Evolutionary conservation across 2,797 vertebrate species (phyloP).

Genomic region (Pogoniulus pusillus): DNA sequence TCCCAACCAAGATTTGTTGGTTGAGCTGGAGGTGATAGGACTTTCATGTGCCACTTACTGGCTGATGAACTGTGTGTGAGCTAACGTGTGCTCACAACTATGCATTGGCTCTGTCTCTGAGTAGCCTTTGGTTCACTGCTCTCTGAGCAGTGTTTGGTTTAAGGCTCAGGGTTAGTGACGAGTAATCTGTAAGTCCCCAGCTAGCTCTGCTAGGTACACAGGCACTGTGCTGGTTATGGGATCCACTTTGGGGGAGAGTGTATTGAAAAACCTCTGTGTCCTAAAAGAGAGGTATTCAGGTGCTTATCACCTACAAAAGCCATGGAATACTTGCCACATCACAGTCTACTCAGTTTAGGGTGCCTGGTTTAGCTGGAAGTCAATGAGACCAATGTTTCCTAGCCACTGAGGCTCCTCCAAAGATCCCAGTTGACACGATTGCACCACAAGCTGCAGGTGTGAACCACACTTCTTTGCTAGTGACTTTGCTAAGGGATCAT

Average conservation of each 20-base stretch:
- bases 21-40: neutral
- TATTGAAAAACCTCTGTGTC: neutral
- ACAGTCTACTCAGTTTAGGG: neutral
- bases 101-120: neutral
- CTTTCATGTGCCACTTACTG: neutral
- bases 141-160: neutral
- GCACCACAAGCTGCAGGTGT: accelerated
- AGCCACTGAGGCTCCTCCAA: neutral
- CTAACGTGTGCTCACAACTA: neutral
- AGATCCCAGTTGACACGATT: accelerated
- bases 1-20: neutral
- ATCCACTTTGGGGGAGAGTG: neutral
- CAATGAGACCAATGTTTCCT: neutral
- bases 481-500: neutral
- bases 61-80: neutral
- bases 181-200: slow-evolving; percentile 20
- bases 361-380: neutral
- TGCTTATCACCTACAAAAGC: neutral
- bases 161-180: neutral
- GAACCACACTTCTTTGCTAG: accelerated
- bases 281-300: neutral
- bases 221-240: neutral
- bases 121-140: neutral
- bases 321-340: neutral
- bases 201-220: neutral